Conservation (phyloP, 2,113 vertebrate genomes). For the Passer montanus region DNA sequence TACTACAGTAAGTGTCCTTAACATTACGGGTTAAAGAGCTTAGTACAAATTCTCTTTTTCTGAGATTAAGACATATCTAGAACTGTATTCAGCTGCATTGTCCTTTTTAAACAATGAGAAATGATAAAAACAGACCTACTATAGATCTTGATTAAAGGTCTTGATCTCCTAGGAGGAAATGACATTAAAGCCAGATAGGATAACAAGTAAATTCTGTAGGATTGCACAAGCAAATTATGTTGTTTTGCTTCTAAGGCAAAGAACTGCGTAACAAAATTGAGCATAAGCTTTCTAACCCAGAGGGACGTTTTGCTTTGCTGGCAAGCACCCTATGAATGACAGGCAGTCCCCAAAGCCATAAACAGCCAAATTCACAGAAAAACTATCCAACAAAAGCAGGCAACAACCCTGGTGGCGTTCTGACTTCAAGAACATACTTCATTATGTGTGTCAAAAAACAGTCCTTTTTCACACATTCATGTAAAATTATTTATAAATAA, state of each 20-base stretch:
- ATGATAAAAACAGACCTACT: neutral
- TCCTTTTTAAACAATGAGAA: neutral
- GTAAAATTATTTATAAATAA: neutral
- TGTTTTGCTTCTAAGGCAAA: neutral
- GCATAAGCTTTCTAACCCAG: neutral
- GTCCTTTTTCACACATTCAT: neutral
- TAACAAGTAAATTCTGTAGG: neutral
- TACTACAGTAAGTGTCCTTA: neutral
- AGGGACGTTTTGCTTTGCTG: neutral
- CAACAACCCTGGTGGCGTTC: neutral
- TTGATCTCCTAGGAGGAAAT: neutral
- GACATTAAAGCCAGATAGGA: neutral
- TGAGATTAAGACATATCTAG: neutral
- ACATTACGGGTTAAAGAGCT: neutral
- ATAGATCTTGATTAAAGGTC: neutral
- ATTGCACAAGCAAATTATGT: neutral
- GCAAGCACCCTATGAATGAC: neutral
- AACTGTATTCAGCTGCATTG: neutral
- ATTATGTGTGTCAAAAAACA: neutral
- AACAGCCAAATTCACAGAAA: neutral
- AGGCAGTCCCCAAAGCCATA: neutral
- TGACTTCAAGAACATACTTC: neutral
- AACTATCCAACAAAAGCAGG: neutral
- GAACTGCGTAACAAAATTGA: neutral
- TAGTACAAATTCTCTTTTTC: neutral